phyloP scores from a whole-genome alignment of 2,113 vertebrate species.

The Nansenia antarctica region DNA sequence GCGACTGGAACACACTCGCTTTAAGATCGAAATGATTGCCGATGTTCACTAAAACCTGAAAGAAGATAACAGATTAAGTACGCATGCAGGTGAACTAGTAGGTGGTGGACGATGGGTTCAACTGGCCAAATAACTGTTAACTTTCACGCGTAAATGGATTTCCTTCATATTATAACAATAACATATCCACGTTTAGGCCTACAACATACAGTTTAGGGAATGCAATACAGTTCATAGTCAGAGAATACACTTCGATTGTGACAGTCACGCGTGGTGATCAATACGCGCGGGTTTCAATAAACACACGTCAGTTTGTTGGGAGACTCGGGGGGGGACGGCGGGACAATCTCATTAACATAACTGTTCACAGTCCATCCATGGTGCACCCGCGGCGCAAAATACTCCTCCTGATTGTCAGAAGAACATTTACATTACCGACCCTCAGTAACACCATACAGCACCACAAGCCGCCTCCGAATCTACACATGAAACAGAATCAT shows the following conservation, averaged over 20 bases:
- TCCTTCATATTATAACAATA: too few relatives aligned
- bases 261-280: background rate
- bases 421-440: too few relatives aligned
- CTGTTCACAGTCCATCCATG: background rate
- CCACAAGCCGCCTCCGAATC: background rate
- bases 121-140: background rate
- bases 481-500: background rate
- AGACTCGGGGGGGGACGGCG: too few relatives aligned
- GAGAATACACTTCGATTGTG: background rate
- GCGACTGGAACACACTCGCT: slow-evolving; percentile 96
- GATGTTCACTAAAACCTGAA: slow-evolving; percentile 98
- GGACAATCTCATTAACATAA: background rate
- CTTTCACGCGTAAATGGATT: background rate
- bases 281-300: background rate
- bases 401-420: background rate
- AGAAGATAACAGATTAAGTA: background rate
- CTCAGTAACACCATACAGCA: background rate
- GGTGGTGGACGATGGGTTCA: too few relatives aligned
- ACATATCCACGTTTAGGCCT: too few relatives aligned
- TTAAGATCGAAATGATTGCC: slow-evolving; percentile 98
- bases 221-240: background rate
- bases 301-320: background rate
- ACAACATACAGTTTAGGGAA: background rate
- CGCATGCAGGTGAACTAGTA: too few relatives aligned
- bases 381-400: background rate